These are phyloP conservation scores for Caerostris darwini DNA, from an alignment of 1,140 invertebrate genomes.

Conservation along the genomic window DNA sequence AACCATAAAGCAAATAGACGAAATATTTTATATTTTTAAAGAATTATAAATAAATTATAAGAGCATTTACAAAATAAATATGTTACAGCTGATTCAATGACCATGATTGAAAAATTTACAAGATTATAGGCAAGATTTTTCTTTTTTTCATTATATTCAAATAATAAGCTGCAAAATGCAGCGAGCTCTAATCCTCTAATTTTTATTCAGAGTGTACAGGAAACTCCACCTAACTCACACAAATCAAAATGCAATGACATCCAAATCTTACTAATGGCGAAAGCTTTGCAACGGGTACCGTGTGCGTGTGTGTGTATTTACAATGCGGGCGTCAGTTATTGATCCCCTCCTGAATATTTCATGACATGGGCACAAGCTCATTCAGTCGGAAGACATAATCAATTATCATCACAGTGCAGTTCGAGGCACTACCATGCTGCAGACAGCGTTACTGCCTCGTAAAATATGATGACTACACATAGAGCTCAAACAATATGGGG, in stretches of 20 bases:
- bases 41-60: too few relatives aligned
- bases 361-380: background rate
- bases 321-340: conserved; percentile 21
- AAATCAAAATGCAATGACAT: conserved; percentile 10
- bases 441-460: background rate
- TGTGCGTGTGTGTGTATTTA: conserved; percentile 13
- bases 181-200: too few relatives aligned
- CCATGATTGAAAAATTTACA: too few relatives aligned
- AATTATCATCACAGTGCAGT: conserved; percentile 10
- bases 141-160: too few relatives aligned
- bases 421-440: background rate
- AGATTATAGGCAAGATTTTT: too few relatives aligned
- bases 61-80: too few relatives aligned
- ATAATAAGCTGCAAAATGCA: too few relatives aligned
- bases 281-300: background rate
- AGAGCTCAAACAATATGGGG: background rate
- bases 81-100: too few relatives aligned
- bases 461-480: conserved; percentile 18
- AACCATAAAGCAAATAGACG: too few relatives aligned
- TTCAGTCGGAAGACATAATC: conserved; percentile 18
- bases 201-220: too few relatives aligned
- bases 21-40: too few relatives aligned
- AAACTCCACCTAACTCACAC: background rate
- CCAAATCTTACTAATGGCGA: background rate
- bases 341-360: conserved; percentile 19